Conservation (phyloP, 2,113 vertebrate genomes). For the Etia nguti region DNA sequence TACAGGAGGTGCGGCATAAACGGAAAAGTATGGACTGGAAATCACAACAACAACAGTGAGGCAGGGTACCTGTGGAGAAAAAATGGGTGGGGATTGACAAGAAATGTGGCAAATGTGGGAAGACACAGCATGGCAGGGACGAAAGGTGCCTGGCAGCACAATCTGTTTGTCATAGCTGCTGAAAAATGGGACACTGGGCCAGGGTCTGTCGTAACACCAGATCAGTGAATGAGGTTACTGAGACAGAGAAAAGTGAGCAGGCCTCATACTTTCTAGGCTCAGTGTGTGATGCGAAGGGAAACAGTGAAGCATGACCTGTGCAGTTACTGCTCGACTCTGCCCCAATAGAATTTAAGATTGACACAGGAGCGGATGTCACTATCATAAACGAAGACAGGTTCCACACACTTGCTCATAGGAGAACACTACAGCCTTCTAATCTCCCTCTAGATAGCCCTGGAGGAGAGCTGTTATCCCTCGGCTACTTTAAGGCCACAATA, state of each 20-base stretch:
- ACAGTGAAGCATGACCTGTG: neutral
- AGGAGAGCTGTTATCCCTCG: neutral
- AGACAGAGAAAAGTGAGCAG: neutral
- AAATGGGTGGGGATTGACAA: neutral
- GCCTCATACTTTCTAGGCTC: neutral
- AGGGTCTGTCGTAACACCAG: neutral
- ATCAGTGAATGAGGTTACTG: neutral
- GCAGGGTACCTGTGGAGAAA: neutral
- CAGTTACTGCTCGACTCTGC: neutral
- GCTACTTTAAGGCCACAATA: neutral
- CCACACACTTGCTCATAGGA: neutral
- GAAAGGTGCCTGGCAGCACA: fast-evolving
- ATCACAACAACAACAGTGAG: neutral
- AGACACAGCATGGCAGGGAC: neutral
- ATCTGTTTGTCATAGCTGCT: neutral
- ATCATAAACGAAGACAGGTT: neutral
- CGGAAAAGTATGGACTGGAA: neutral
- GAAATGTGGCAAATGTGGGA: neutral
- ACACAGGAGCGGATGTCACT: neutral
- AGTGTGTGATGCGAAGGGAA: neutral
- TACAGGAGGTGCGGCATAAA: neutral
- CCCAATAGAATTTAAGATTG: neutral
- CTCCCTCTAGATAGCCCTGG: neutral
- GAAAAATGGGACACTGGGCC: neutral
- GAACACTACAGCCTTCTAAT: neutral